Evolutionary conservation across 2,797 vertebrate genomes (phyloP).

Genomic region (Peromyscus nudipes): DNA sequence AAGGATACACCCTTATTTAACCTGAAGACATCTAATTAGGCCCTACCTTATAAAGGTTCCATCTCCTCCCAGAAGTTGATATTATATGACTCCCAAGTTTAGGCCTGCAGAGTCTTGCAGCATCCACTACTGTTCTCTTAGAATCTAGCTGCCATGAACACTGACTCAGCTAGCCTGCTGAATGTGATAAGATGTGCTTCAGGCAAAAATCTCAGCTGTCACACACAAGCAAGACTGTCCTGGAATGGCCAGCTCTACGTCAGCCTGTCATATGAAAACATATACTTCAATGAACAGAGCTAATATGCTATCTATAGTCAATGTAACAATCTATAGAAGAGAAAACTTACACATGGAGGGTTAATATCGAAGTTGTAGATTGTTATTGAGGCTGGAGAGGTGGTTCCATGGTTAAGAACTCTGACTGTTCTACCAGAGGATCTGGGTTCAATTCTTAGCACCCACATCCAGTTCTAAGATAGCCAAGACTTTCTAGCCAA

Average conservation of each 20-base stretch:
- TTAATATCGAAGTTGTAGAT: background rate
- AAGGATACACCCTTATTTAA: background rate
- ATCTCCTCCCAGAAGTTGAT: background rate
- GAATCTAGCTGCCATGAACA: slow-evolving; percentile 28
- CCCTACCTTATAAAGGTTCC: background rate
- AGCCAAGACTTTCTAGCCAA: background rate
- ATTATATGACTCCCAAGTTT: background rate
- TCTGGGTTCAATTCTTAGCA: background rate
- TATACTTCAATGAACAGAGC: background rate
- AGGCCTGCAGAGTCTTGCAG: background rate
- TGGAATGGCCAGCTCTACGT: background rate
- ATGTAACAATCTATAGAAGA: background rate
- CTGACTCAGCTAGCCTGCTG: background rate
- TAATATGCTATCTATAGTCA: background rate
- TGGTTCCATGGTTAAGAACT: background rate
- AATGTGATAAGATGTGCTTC: background rate
- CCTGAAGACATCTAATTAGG: background rate
- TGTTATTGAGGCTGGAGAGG: background rate
- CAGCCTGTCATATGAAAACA: background rate
- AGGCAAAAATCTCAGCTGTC: background rate
- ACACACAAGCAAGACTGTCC: background rate
- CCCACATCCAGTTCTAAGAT: background rate
- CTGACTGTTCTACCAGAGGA: background rate
- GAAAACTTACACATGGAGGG: background rate
- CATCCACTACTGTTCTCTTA: background rate